phyloP scores from a whole-genome alignment of 2,888 invertebrate genomes.

The Caenorhabditis uteleia region DNA sequence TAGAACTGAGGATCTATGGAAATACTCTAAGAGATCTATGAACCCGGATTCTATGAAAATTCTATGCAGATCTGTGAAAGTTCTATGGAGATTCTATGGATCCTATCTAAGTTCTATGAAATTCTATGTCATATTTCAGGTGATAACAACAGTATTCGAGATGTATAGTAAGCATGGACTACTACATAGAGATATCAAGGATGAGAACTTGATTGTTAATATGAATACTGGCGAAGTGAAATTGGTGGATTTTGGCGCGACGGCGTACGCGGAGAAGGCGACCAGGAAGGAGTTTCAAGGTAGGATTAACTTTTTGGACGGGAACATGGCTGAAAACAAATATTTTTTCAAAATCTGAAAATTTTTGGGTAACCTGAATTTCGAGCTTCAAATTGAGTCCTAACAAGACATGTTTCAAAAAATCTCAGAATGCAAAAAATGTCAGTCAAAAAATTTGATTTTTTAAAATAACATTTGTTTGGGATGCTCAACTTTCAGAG shows the following conservation, averaged over 20 bases:
- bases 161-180: constrained; percentile 61
- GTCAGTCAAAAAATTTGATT: too few species aligned
- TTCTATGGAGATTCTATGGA: too few species aligned
- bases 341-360: too few species aligned
- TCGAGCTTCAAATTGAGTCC: background rate
- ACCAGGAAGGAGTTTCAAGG: constrained; percentile 63
- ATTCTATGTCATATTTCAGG: too few species aligned
- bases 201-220: constrained; percentile 64
- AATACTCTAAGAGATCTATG: too few species aligned
- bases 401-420: background rate
- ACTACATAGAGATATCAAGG: constrained; percentile 65
- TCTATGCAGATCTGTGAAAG: too few species aligned
- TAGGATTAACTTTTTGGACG: constrained; percentile 4
- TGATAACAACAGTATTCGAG: constrained; percentile 59
- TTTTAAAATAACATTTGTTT: too few species aligned
- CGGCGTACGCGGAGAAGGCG: constrained; percentile 57
- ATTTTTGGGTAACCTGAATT: background rate
- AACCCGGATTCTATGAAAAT: background rate
- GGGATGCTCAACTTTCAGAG: too few species aligned
- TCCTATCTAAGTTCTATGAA: too few species aligned
- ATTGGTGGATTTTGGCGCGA: constrained; percentile 65
- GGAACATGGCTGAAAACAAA: background rate
- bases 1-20: too few species aligned
- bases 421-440: too few species aligned
- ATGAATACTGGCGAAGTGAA: constrained; percentile 64